Evolutionary conservation across 2,888 invertebrate genomes (phyloP).

Genomic region (Pinctada fucata): DNA sequence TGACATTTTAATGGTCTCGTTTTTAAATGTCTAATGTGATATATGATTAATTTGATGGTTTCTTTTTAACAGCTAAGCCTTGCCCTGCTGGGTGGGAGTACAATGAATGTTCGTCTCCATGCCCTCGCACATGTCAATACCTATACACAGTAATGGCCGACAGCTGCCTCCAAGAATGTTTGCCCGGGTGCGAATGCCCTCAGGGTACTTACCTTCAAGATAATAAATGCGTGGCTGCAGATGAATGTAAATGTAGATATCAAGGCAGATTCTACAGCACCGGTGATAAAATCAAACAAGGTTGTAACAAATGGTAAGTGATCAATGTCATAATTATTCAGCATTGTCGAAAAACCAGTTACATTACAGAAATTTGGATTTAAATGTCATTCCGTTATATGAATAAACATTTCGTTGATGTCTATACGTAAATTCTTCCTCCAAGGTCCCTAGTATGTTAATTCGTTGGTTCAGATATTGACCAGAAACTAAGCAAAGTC

Average conservation of each 20-base stretch:
- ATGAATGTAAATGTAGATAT: slow-evolving; percentile 60
- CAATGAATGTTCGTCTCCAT: slow-evolving; percentile 32
- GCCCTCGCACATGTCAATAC: slow-evolving; percentile 39
- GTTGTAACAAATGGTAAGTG: slow-evolving; percentile 66
- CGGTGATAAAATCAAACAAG: slow-evolving; percentile 54
- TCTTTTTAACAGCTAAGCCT: slow-evolving; percentile 34
- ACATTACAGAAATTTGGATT: neutral
- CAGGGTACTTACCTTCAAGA: slow-evolving; percentile 81
- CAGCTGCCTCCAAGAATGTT: slow-evolving; percentile 78
- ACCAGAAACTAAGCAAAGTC: too few species aligned
- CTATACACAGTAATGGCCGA: slow-evolving; percentile 34
- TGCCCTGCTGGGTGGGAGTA: slow-evolving; percentile 39
- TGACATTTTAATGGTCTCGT: too few species aligned
- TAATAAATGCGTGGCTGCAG: slow-evolving; percentile 59
- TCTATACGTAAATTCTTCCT: too few species aligned
- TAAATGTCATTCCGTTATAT: too few species aligned
- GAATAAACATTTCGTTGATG: too few species aligned
- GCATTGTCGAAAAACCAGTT: neutral
- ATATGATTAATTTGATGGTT: neutral
- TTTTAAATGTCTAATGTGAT: too few species aligned
- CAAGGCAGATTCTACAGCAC: slow-evolving; percentile 53
- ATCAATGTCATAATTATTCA: neutral
- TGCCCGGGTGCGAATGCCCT: slow-evolving; percentile 93
- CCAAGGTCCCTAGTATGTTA: too few species aligned
- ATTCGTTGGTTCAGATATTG: too few species aligned